These are phyloP conservation scores for Drosophila subquinaria DNA, from an alignment of 2,888 invertebrate genomes.

Conservation along the genomic window DNA sequence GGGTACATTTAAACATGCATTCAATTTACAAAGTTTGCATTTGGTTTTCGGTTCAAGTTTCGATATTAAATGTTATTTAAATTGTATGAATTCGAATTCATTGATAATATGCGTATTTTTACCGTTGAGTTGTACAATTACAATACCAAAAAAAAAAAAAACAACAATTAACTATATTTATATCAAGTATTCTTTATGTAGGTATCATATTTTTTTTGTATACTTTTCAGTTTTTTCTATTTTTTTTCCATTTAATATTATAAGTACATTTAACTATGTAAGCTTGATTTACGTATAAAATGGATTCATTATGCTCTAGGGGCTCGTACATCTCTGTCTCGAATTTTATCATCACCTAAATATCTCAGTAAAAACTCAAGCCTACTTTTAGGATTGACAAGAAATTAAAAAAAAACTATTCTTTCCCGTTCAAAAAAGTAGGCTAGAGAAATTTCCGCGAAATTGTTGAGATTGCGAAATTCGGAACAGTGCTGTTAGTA, in stretches of 20 bases:
- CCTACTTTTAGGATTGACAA: not conserved
- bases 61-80: slow-evolving; percentile 66
- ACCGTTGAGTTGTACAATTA: slow-evolving; percentile 58
- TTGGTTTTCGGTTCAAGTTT: slow-evolving; percentile 34
- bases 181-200: slow-evolving; percentile 42
- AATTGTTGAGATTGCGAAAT: not conserved
- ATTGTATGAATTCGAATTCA: slow-evolving; percentile 72
- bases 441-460: not conserved
- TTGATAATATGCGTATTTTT: slow-evolving; percentile 68
- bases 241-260: slow-evolving; percentile 34
- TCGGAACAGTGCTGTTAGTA: not conserved
- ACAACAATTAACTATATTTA: slow-evolving; percentile 58
- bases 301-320: slow-evolving; percentile 44
- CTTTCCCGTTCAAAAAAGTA: not conserved
- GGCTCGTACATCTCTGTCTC: slow-evolving; percentile 11
- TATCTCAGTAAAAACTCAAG: not conserved
- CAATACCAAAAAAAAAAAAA: slow-evolving; percentile 58
- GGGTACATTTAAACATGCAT: slow-evolving; percentile 70
- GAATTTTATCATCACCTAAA: not conserved
- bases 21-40: slow-evolving; percentile 69
- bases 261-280: slow-evolving; percentile 56
- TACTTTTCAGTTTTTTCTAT: not conserved
- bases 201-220: slow-evolving; percentile 42
- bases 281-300: slow-evolving; percentile 77
- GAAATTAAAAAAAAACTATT: not conserved